These are phyloP conservation scores for Harmothoe impar DNA, from an alignment of 2,888 invertebrate genomes.

Conservation along the genomic window DNA sequence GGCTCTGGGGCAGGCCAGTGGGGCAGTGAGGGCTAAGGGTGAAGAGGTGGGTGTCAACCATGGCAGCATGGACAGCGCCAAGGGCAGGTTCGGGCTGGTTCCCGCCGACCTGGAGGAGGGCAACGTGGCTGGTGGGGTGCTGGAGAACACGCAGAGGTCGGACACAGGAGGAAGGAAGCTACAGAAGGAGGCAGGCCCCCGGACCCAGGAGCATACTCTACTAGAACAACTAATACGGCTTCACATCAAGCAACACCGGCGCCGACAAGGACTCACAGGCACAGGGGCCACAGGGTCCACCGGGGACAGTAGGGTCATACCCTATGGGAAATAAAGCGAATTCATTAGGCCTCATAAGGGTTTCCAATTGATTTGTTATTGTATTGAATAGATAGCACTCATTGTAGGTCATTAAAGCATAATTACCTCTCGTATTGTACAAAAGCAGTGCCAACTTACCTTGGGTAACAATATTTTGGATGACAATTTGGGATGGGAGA, in stretches of 20 bases:
- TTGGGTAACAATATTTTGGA: background rate
- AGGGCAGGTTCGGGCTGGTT: background rate
- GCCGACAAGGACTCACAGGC: background rate
- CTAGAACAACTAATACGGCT: constrained; percentile 1
- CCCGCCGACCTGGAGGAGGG: background rate
- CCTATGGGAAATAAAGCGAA: constrained; percentile 1
- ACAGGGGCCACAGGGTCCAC: background rate
- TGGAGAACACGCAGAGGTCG: background rate
- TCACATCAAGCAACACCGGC: background rate
- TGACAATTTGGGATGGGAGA: too few relatives aligned
- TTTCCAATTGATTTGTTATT: background rate
- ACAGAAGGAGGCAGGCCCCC: too few relatives aligned
- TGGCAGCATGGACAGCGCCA: background rate
- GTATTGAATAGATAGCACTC: constrained; percentile 1
- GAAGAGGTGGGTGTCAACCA: background rate
- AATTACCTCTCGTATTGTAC: background rate
- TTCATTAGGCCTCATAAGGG: constrained; percentile 8
- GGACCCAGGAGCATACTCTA: background rate
- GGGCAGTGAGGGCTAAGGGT: background rate
- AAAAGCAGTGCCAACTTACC: background rate
- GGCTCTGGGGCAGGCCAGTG: background rate
- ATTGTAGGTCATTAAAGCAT: background rate
- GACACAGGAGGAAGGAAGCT: too few relatives aligned
- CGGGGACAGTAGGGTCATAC: background rate
- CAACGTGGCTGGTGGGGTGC: background rate